These are phyloP conservation scores for Anas platyrhynchos DNA, from an alignment of 2,113 vertebrate species.

Conservation along the genomic window DNA sequence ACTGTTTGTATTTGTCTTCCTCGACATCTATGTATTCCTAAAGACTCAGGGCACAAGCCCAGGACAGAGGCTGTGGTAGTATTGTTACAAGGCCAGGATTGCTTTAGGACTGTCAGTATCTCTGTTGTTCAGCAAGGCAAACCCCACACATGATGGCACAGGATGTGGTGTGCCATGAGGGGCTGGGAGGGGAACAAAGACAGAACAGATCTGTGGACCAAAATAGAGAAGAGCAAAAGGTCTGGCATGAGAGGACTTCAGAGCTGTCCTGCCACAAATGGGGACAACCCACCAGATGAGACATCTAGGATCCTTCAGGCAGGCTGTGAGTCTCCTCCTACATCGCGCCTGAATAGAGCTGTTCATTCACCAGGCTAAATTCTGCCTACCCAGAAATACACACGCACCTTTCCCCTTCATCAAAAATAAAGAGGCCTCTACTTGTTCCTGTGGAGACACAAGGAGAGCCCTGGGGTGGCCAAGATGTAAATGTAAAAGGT, in stretches of 20 bases:
- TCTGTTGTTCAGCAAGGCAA: background rate
- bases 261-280: background rate
- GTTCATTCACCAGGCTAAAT: background rate
- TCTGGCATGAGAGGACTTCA: background rate
- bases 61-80: background rate
- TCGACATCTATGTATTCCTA: background rate
- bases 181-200: background rate
- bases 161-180: background rate
- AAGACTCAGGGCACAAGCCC: background rate
- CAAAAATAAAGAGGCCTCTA: background rate
- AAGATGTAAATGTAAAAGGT: background rate
- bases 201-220: background rate
- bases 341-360: background rate
- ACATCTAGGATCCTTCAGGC: background rate
- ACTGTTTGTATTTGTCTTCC: background rate
- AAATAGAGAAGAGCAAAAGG: background rate
- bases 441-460: background rate
- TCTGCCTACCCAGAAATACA: background rate
- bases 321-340: background rate
- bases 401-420: background rate
- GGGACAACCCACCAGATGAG: background rate
- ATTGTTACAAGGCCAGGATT: background rate
- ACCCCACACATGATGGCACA: background rate
- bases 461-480: background rate
- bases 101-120: background rate